Evolutionary conservation across 2,888 invertebrate genomes (phyloP).

Genomic region (Apodemia duryi): DNA sequence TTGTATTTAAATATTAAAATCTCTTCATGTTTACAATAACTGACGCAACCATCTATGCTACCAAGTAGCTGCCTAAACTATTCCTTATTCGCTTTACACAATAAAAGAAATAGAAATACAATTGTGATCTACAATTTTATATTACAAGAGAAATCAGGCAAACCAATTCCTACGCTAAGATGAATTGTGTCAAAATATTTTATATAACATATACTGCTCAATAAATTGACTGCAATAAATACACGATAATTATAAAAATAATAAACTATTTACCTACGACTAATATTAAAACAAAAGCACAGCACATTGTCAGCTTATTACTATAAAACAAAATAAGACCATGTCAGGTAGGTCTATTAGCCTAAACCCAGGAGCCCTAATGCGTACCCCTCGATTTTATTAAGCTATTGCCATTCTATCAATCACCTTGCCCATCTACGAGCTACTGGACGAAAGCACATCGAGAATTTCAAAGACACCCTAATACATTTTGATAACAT

Average conservation of each 20-base stretch:
- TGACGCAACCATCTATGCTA: constrained; percentile 67
- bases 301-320: constrained; percentile 78
- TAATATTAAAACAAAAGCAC: constrained; percentile 79
- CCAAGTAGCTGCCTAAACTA: constrained; percentile 66
- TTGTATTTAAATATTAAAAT: constrained; percentile 74
- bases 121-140: constrained; percentile 59
- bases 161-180: constrained; percentile 46
- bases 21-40: constrained; percentile 66
- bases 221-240: constrained; percentile 70
- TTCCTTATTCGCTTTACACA: constrained; percentile 52
- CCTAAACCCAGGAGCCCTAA: constrained; percentile 70
- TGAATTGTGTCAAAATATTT: constrained; percentile 9
- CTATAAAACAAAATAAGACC: constrained; percentile 69
- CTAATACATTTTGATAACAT: constrained; percentile 67
- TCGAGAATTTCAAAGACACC: constrained; percentile 73
- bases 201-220: constrained; percentile 32
- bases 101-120: constrained; percentile 61
- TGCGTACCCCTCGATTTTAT: constrained; percentile 33
- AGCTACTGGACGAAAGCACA: constrained; percentile 75
- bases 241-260: constrained; percentile 52
- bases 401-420: constrained; percentile 18
- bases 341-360: constrained; percentile 53
- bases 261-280: constrained; percentile 61
- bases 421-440: constrained; percentile 46
- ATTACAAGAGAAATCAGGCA: constrained; percentile 59